Evolutionary conservation across 1,140 invertebrate species (phyloP).

Genomic region (Leptinotarsa defecta): DNA sequence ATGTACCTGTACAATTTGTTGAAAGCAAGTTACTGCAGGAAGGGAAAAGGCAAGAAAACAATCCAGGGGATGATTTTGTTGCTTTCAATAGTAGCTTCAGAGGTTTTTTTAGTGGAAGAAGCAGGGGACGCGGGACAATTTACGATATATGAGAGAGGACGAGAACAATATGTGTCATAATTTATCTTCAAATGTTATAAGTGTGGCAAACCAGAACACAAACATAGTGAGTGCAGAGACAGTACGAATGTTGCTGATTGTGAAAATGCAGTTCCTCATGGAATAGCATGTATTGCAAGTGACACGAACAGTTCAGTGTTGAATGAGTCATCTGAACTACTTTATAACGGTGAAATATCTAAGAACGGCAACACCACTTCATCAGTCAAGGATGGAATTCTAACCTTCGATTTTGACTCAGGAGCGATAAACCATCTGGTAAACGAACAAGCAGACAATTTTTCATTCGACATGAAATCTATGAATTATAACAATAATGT

Average conservation of each 20-base stretch:
- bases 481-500: conserved; percentile 1
- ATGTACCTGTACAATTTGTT: conserved; percentile 9
- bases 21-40: background rate
- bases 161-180: conserved; percentile 7
- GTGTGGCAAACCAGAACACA: conserved; percentile 3
- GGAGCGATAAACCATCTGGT: conserved; percentile 4
- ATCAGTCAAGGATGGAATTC: background rate
- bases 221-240: background rate
- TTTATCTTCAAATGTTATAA: conserved; percentile 7
- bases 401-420: conserved; percentile 6
- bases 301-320: background rate
- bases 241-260: conserved; percentile 9
- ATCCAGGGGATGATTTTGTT: conserved; percentile 7
- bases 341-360: background rate
- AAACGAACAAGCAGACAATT: conserved; percentile 3
- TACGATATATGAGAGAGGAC: background rate
- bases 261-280: conserved; percentile 13
- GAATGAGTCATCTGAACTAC: conserved; percentile 6
- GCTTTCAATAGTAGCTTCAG: background rate
- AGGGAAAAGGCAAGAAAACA: background rate
- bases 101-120: background rate
- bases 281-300: background rate
- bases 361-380: background rate
- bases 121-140: background rate
- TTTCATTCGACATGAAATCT: conserved; percentile 9